A percentile compares a stretch with the other conserved stretches of the same genome.
Evolutionary conservation across 2,797 vertebrate genomes (phyloP).

Genomic region (Florisuga fusca): DNA sequence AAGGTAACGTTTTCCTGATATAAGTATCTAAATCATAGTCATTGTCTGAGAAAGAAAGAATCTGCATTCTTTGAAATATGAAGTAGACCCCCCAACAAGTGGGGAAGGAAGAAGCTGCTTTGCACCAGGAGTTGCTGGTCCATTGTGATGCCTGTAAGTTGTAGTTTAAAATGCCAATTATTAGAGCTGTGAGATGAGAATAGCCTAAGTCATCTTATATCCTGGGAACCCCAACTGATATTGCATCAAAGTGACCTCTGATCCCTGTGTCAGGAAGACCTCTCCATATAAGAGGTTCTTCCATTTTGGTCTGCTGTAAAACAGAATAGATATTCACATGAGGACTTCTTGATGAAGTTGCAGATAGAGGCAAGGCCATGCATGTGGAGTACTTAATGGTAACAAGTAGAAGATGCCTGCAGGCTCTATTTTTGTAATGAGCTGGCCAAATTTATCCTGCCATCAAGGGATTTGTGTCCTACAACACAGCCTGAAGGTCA

Average conservation of each 20-base stretch:
- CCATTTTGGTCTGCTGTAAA: not conserved
- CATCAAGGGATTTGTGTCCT: not conserved
- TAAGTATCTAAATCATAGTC: not conserved
- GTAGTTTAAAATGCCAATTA: not conserved
- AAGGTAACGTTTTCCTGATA: not conserved
- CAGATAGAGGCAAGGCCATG: not conserved
- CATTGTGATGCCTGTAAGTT: not conserved
- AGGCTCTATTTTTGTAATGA: not conserved
- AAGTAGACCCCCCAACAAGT: not conserved
- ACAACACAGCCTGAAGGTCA: accelerated
- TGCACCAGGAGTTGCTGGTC: not conserved
- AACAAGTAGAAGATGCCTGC: not conserved
- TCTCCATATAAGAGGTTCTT: not conserved
- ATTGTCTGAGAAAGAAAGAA: not conserved
- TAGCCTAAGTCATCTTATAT: not conserved
- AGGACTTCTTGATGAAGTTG: not conserved
- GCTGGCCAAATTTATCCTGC: not conserved
- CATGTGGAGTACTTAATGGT: accelerated
- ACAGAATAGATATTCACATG: not conserved
- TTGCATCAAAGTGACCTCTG: not conserved
- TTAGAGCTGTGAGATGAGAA: not conserved
- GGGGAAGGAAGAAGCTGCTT: not conserved
- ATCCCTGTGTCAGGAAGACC: not conserved
- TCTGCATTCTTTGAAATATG: not conserved
- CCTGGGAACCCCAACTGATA: not conserved